Base-by-base conservation (phyloP, 2,797 vertebrate genomes). In the Sebastes kiyomatsui region DNA sequence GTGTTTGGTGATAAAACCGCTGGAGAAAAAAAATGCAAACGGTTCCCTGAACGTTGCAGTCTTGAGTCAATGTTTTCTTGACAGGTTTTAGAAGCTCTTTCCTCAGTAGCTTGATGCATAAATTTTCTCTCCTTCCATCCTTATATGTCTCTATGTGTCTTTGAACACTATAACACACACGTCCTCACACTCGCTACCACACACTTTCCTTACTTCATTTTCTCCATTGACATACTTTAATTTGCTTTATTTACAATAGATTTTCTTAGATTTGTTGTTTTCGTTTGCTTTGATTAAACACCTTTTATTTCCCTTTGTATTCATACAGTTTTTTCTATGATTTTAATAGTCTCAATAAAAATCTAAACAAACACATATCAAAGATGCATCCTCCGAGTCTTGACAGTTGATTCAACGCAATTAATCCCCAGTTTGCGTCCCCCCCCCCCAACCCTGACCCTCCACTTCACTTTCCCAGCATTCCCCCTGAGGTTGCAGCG, bases 401-500 rank as follows among this genome's bases (percentile, higher is more conserved):
- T 42, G 74, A 66, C 84, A 68, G 68, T 68, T 52, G 58, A 74
- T 76, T 79, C 68, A 70, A 85, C 23, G 25, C 82, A 68, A 84
- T 89, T 86, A 89, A 81, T 85, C 55, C 62, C 62, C 58, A 60
- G 80, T 71, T 68, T 77, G 2, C 4, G 0, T n/a, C 23, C 42
- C 2, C 18, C 33, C 1, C 32, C 32, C 10, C 20, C 25, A 22
- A 38, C 73, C 58, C 71, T 72, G 72, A 81, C 86, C 84, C 75
- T 23, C 67, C 80, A 23, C 85, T 79, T 30, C 35, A 35, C 81
- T 83, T 80, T 82, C 84, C 86, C 83, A 80, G 68, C 77, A 77
- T 88, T 70, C 77, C 85, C 90, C 86, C 80, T 3, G 81, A 89
- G 90, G 88, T 71, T 67, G 77, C 79, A 74, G 83, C 67, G 28